Evolutionary conservation across 2,888 invertebrate genomes (phyloP).

Genomic region (Drosophila mercatorum): DNA sequence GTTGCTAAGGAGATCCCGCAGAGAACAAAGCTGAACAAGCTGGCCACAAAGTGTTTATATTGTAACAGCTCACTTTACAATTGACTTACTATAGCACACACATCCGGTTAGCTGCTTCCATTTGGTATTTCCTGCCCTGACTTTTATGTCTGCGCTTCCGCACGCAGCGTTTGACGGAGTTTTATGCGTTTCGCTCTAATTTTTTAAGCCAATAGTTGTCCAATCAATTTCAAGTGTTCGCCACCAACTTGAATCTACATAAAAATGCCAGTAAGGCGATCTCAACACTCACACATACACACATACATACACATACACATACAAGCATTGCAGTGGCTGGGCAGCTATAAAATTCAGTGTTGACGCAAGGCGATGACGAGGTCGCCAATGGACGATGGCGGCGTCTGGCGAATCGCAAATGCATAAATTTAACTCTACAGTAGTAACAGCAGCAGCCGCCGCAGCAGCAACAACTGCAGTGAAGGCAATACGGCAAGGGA

Average conservation of each 20-base stretch:
- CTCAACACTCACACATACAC: conserved; percentile 1
- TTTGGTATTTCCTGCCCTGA: conserved; percentile 52
- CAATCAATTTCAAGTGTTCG: conserved; percentile 74
- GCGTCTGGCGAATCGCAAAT: conserved; percentile 38
- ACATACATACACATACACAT: not conserved
- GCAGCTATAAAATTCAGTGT: conserved; percentile 67
- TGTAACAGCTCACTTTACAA: conserved; percentile 53
- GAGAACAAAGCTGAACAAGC: conserved; percentile 15
- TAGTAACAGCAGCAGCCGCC: conserved; percentile 9
- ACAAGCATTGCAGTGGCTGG: conserved; percentile 18
- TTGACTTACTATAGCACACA: conserved; percentile 17
- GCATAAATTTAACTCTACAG: conserved; percentile 57
- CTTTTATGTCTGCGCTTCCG: conserved; percentile 66
- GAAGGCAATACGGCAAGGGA: conserved; percentile 59
- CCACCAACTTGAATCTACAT: conserved; percentile 72
- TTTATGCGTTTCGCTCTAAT: conserved; percentile 74
- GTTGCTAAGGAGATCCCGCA: not conserved
- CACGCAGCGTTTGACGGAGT: conserved; percentile 37
- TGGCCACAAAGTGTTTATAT: conserved; percentile 65
- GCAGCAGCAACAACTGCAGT: conserved; percentile 43
- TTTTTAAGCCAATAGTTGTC: conserved; percentile 74
- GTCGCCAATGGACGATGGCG: conserved; percentile 23
- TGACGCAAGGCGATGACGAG: conserved; percentile 55
- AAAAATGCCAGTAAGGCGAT: conserved; percentile 46
- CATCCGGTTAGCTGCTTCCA: conserved; percentile 36